These are phyloP conservation scores for Mastomys natalensis DNA, from an alignment of 2,113 vertebrate genomes.

Conservation along the genomic window DNA sequence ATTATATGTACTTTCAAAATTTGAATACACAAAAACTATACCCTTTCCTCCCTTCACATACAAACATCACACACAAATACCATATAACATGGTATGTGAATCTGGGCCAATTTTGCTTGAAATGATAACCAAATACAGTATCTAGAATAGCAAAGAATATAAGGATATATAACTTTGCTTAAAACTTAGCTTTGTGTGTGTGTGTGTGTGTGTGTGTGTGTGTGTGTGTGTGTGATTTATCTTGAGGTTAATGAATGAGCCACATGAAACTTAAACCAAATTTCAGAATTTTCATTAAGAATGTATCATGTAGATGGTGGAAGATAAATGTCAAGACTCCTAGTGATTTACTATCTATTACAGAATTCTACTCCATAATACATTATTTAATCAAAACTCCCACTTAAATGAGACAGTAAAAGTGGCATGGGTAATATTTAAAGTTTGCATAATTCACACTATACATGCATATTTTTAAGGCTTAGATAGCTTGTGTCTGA, in stretches of 20 bases:
- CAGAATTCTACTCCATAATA: conserved; percentile 75
- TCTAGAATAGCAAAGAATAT: not conserved
- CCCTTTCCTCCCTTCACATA: not conserved
- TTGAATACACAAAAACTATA: not conserved
- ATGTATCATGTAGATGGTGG: not conserved
- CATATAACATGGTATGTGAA: not conserved
- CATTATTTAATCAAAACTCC: conserved; percentile 83
- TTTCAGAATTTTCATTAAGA: conserved; percentile 56
- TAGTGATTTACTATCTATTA: conserved; percentile 79
- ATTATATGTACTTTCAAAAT: not conserved
- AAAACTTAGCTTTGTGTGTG: not conserved
- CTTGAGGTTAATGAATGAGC: conserved; percentile 31
- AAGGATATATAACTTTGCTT: conserved; percentile 7
- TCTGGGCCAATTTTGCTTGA: conserved; percentile 33
- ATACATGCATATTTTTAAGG: conserved; percentile 22
- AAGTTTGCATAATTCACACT: conserved; percentile 77
- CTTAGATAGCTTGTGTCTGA: not conserved
- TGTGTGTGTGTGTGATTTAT: not conserved
- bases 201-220: not conserved
- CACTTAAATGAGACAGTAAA: conserved; percentile 79
- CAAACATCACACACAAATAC: not conserved
- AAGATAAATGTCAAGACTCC: conserved; percentile 65
- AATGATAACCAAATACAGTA: conserved; percentile 25
- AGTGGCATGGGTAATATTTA: conserved; percentile 76
- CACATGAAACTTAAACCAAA: conserved; percentile 26